phyloP scores from a whole-genome alignment of 92 coral and sea anemone genomes.

The Galaxea fascicularis region DNA sequence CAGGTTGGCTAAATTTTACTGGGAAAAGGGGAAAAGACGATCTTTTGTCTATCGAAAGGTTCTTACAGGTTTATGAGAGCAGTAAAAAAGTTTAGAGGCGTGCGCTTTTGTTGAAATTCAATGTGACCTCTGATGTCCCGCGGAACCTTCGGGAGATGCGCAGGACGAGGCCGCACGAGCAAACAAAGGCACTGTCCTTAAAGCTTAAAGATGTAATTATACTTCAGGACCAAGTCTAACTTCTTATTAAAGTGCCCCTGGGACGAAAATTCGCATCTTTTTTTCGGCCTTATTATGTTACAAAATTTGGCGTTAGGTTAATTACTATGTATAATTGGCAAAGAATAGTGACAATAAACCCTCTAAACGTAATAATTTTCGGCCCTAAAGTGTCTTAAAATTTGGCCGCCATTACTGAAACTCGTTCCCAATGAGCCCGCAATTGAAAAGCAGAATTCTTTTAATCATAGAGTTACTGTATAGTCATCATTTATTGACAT shows the following conservation, averaged over 20 bases:
- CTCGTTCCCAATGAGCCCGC: too few relatives aligned
- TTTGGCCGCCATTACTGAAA: too few relatives aligned
- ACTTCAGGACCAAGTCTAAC: conserved; percentile 6
- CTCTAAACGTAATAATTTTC: too few relatives aligned
- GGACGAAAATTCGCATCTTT: too few relatives aligned
- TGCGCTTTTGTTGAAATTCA: background rate
- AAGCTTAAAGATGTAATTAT: conserved; percentile 3
- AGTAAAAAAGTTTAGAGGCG: conserved; percentile 9
- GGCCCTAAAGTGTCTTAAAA: too few relatives aligned
- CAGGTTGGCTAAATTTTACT: conserved; percentile 4
- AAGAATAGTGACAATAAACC: too few relatives aligned
- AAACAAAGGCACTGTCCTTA: background rate
- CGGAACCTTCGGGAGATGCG: conserved; percentile 3
- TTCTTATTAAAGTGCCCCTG: too few relatives aligned
- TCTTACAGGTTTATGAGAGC: conserved; percentile 13
- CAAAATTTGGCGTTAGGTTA: too few relatives aligned
- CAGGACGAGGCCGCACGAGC: conserved; percentile 15
- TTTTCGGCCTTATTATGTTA: too few relatives aligned
- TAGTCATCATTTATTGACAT: background rate
- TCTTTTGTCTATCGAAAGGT: conserved; percentile 20
- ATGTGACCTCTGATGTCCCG: conserved; percentile 6
- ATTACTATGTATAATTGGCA: too few relatives aligned
- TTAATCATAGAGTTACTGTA: background rate
- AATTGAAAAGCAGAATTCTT: too few relatives aligned
- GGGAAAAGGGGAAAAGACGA: conserved; percentile 24